Evolutionary conservation across 1,140 invertebrate species (phyloP), one percentile per base, ranked within the genome.

Genomic region (Littorina saxatilis): DNA sequence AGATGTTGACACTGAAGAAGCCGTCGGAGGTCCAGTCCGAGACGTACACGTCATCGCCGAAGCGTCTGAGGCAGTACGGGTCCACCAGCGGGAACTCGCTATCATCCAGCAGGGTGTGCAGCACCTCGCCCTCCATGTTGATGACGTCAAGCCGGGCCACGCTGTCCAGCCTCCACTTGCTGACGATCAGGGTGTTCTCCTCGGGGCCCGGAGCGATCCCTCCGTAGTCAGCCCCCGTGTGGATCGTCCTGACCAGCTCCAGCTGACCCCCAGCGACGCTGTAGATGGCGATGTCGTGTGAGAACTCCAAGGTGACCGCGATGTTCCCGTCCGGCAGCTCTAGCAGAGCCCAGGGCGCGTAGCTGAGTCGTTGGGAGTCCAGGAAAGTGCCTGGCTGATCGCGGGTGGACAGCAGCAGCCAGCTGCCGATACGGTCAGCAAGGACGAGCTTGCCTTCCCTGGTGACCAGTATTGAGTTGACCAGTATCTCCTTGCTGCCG

Each of bases 11-110:
- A 4, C 66, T 1, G 66, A 68, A 68, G 11, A 68, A 29, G 0
- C 17, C 0, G 1, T 29, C 0, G 66, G 32, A 39, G 2, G 35
- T 39, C 63, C 66, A 68, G 20, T 68, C 66, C 17, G 35, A 39
- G 35, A 68, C 66, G 66, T 68, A 68, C 66, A 68, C 66, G 35
- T 68, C 66, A 68, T 68, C 66, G 15, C 66, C 66, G 0, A 39
- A 68, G 1, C 66, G 35, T 20, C 23, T 37, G 66, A 68, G 66
- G 35, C 66, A 68, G 35, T 2, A 68, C 29, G 66, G 66, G 35
- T 39, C 66, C 7, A 39, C 23, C 7, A 68, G 35, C 32, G 23
- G 13, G 20, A 68, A 39, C 17, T 68, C 66, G 17, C 15, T 35
- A 20, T 37, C 35, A 9, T 68, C 35, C 0, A 39, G 35, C 9